phyloP scores from a whole-genome alignment of 2,888 invertebrate species.

The Sicus ferrugineus region DNA sequence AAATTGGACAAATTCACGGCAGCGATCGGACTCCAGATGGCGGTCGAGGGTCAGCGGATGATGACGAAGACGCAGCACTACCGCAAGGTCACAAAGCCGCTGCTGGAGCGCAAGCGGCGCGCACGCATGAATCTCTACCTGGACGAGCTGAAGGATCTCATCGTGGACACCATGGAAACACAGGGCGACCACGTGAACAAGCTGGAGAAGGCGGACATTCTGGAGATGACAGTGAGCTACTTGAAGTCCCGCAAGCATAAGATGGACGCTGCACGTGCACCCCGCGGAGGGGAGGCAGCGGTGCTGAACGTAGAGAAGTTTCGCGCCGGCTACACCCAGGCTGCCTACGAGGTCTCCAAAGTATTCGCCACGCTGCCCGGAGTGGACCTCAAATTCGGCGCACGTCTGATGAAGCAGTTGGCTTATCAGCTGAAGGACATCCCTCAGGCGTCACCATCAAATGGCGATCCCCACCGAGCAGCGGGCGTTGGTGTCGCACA shows the following conservation, averaged over 20 bases:
- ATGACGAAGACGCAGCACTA: slow-evolving; percentile 92
- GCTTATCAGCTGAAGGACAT: slow-evolving; percentile 78
- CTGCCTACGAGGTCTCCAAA: slow-evolving; percentile 87
- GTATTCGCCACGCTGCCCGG: slow-evolving; percentile 85
- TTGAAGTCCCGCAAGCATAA: slow-evolving; percentile 68
- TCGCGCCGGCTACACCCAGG: slow-evolving; percentile 87
- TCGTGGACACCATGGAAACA: slow-evolving; percentile 80
- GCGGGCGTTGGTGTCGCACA: slow-evolving; percentile 11
- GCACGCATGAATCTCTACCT: slow-evolving; percentile 90
- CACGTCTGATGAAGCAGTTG: slow-evolving; percentile 88
- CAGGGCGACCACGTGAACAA: slow-evolving; percentile 91
- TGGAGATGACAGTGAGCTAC: slow-evolving; percentile 82
- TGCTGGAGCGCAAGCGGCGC: slow-evolving; percentile 86
- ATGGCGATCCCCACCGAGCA: slow-evolving; percentile 11
- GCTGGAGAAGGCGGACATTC: slow-evolving; percentile 88
- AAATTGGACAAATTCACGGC: background rate
- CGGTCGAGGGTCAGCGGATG: slow-evolving; percentile 60
- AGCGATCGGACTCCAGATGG: slow-evolving; percentile 48
- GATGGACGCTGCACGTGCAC: slow-evolving; percentile 5
- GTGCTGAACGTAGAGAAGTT: slow-evolving; percentile 76
- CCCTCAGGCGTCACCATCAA: slow-evolving; percentile 19
- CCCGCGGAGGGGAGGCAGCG: background rate
- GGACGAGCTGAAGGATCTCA: slow-evolving; percentile 88
- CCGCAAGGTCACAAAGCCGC: slow-evolving; percentile 92
- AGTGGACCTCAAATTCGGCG: slow-evolving; percentile 84